Conservation (phyloP, 1,140 invertebrate genomes). For the Helicoverpa zea region DNA sequence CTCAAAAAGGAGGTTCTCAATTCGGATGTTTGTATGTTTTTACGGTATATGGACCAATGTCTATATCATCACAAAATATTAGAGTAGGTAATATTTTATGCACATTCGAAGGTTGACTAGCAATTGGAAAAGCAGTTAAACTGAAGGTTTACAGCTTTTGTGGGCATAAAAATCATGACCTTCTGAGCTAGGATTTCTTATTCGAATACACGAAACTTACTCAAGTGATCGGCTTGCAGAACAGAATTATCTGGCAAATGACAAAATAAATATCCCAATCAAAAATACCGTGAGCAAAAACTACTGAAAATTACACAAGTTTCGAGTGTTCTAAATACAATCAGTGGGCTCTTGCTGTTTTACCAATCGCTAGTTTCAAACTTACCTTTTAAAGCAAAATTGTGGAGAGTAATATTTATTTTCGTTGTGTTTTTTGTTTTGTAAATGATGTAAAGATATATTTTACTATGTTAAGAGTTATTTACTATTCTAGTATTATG, state of each 20-base stretch:
- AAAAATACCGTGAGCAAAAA: too few relatives aligned
- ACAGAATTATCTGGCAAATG: too few relatives aligned
- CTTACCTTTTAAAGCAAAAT: background rate
- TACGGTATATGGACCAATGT: background rate
- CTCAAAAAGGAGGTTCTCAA: too few relatives aligned
- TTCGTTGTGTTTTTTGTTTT: constrained; percentile 5
- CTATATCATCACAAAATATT: background rate
- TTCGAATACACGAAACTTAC: background rate
- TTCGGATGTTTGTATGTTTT: too few relatives aligned
- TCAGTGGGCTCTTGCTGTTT: background rate
- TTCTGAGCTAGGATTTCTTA: too few relatives aligned
- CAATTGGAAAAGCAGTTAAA: background rate
- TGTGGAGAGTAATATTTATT: background rate
- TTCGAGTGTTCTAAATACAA: too few relatives aligned
- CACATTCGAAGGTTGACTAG: background rate
- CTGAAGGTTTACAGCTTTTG: too few relatives aligned
- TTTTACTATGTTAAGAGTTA: background rate
- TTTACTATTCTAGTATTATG: constrained; percentile 31
- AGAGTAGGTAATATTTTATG: too few relatives aligned
- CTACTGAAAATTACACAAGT: too few relatives aligned
- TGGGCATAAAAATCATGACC: too few relatives aligned
- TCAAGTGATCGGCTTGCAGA: background rate
- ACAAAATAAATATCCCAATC: too few relatives aligned
- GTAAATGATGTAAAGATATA: constrained; percentile 31
- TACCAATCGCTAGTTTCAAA: background rate